Evolutionary conservation across 2,888 invertebrate genomes (phyloP), one percentile per base, ranked within the genome.

Genomic region (Drosophila phalerata): DNA sequence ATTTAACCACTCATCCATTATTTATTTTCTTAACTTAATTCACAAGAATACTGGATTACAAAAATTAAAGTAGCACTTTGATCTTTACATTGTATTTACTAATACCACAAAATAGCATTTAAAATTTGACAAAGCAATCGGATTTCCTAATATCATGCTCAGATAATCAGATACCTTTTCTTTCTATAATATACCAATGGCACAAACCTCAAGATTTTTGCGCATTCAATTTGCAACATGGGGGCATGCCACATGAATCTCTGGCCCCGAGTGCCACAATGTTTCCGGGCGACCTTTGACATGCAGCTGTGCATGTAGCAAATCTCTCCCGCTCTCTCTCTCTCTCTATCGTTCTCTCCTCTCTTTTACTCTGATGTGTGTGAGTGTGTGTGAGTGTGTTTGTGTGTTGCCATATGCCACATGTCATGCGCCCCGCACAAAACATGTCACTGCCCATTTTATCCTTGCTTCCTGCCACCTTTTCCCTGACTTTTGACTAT

Each of bases 391-490:
- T 30, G 28, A 32, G 17, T 47, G 25, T 63, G 52, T 57, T 13
- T 30, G 43, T 63, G 13, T 65, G 63, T 68, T 56, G 60, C 55
- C 82, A 83, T 80, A 88, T 88, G 78, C 64, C 78, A 73, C 79
- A 79, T 81, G 86, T 66, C 86, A 77, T 79, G 83, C 48, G 81
- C 85, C 71, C 77, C 80, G 73, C 80, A 85, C 83, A 83, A 81
- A 86, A 86, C 85, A 83, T 83, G 88, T 85, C 88, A 85, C 76
- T 81, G 82, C 73, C 82, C 82, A 73, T 78, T 84, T 80, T 61
- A 78, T 78, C 65, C 89, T 69, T 81, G 76, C 75, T 84, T 81
- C 85, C 79, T 78, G 88, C 67, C 85, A 89, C 84, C 89, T 84
- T 77, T 73, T 53, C 53, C 69, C 60, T 37, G 52, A 63, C 53